Base-by-base conservation (phyloP, 2,888 invertebrate species). In the Agrenia bidenticulata region DNA sequence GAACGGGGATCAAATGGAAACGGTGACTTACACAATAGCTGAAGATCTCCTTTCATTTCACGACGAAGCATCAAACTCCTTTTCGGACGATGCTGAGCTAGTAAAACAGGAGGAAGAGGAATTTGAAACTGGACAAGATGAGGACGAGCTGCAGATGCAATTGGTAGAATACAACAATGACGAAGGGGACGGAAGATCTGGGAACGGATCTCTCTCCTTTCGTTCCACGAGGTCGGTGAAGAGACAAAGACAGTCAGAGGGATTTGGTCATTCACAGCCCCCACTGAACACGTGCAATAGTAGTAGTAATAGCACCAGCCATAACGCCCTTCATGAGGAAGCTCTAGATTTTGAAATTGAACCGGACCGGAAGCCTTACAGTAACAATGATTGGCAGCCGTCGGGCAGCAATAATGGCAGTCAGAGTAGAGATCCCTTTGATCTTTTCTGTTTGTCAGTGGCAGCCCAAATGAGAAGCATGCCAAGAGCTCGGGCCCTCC, bases 391-490 rank as follows among this genome's bases (percentile, higher is more conserved):
- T 45, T 17, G 45, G 5, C 5, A 15, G n/a, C 5, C 15, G 15
- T 5, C n/a, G 45, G 19, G 15, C 45, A 19, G 9, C 15, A 19
- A 45, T 45, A 19, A 5, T 19, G 45, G 19, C 19, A 45, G n/a
- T n/a, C n/a, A 17, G 45, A 45, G 9, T 45, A 45, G 19, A 15
- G 55, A 55, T 32, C 7, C 55, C 7, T 55, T 27, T 17, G 55
- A 55, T 17, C 32, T 55, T 5, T 55, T 55, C 32, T 55, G 55
- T 24, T 24, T 55, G 4, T 55, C 55, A 2, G 23, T 55, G 11
- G 55, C 55, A 17, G 55, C 55, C n/a, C 55, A 55, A 19, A 27
- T 55, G 32, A 55, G 21, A 24, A 55, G 27, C 11, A 26, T 55
- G 27, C 55, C 55, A 11, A 27, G 32, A n/a, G 55, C 27, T 27